Evolutionary conservation across 2,797 vertebrate genomes (phyloP), one percentile per base, ranked within the genome.

Genomic region (Erpetoichthys calabaricus): DNA sequence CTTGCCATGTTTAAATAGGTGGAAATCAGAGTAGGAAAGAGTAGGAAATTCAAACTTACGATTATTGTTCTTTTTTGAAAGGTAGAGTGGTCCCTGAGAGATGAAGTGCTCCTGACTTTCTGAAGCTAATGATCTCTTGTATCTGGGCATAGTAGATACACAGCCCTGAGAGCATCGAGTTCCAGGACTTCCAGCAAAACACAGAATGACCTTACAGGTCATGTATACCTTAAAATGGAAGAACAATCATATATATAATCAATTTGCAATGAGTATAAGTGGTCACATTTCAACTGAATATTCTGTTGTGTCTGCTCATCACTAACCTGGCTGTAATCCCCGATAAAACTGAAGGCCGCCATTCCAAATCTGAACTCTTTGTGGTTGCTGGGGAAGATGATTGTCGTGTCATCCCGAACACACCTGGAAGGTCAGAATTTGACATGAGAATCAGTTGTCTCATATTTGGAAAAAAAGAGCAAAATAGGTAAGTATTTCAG

Each of bases 291-390:
- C 25, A 25, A 25, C 25, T 25, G 25, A 25, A 25, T 25, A 25
- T 25, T 25, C 25, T 25, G 25, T 25, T 25, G 25, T 25, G 25
- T 25, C 25, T 2, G 2, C 25, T 25, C 25, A 25, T 25, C 25
- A 25, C 25, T 25, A 25, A 25, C 25, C 25, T 25, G 25, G 25
- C 25, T 65, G 10, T 77, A 65, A 41, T 67, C 1, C 47, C 83
- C 81, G 41, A 83, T 81, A 63, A 85, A 86, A 51, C 77, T 67
- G 68, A 85, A 85, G 59, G 79, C 79, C 59, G 83, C 74, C 46
- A 83, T 55, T 67, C 73, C 73, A 67, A 85, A 75, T 53, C 41
- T 50, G 62, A 75, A 80, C 0, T 71, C 57, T 5, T 47, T 66
- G 3, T 57, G 1, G 5, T 68, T 45, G 25, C 5, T 3, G 1